Base-by-base conservation (phyloP, 2,888 invertebrate genomes). In the Dorcus parallelipipedus region DNA sequence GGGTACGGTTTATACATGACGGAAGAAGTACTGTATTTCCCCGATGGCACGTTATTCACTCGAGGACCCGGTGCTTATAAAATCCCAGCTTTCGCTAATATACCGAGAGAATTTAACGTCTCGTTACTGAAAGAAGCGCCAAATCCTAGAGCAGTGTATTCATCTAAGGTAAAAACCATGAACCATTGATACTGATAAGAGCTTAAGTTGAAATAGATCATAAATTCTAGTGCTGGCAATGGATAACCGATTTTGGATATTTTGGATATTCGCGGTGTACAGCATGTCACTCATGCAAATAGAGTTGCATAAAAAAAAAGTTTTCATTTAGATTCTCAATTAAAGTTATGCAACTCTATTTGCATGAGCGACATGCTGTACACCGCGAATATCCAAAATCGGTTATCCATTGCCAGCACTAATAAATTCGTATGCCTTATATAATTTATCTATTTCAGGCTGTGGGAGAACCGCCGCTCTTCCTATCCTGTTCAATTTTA, bases 51-150 rank as follows among this genome's bases (percentile, higher is more conserved):
- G 5, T 76, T 94, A 40, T 88, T 85, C 69, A 94, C 95, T 0
- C 83, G 91, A 71, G 97, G 97, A 3, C 97, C 97, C 3, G 95
- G 96, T 33, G 89, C 89, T 58, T 97, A 97, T 74, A 97, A 97
- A 80, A 85, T 97, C 51, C 97, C 97, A 8, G 93, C 93, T 0
- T 94, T 95, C 73, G 87, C 89, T 0, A 95, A 97, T 73, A 94
- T 96, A 72, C 97, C 97, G 0, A 82, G 84, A 49, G 90, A 93
- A 74, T 95, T 98, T 72, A 95, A 97, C 76, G 97, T 98, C 0
- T 90, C 93, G 4, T 81, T 98, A 51, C 80, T 98, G 40, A 94
- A 93, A 73, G 94, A 93, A n/a, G 88, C 90, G 38, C 86, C 92
- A 1, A 97, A 97, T 80, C 90, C 91, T 0, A 83, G 90, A 71